These are phyloP conservation scores for Neocrepidodera transversa DNA, from an alignment of 2,888 invertebrate species.

Conservation along the genomic window DNA sequence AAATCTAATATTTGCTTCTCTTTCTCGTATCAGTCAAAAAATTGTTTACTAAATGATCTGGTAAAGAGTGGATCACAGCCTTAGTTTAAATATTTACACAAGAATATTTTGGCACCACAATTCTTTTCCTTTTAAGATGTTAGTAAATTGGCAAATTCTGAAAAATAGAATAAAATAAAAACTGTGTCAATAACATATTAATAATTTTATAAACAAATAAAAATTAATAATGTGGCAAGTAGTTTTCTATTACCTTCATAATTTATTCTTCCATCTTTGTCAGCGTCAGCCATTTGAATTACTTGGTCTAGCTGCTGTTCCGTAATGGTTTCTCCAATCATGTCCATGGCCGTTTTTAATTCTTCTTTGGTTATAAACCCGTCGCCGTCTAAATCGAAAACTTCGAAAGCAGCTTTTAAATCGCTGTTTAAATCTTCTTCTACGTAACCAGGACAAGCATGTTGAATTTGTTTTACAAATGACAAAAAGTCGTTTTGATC, in stretches of 20 bases:
- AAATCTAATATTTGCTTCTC: constrained; percentile 5
- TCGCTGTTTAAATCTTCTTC: constrained; percentile 76
- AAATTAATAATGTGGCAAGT: neutral
- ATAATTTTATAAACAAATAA: neutral
- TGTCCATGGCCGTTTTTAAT: constrained; percentile 79
- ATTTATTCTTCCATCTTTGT: constrained; percentile 81
- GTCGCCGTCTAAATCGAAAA: constrained; percentile 89
- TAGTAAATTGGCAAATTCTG: constrained; percentile 43
- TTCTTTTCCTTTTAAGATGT: constrained; percentile 26
- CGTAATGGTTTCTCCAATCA: constrained; percentile 80
- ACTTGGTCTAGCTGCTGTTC: constrained; percentile 79
- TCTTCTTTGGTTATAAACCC: constrained; percentile 88
- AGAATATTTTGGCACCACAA: constrained; percentile 1
- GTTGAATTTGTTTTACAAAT: constrained; percentile 79
- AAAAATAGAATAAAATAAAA: constrained; percentile 24
- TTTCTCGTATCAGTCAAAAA: constrained; percentile 15
- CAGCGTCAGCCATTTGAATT: constrained; percentile 76
- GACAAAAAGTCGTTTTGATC: constrained; percentile 81
- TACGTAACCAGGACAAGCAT: constrained; percentile 67
- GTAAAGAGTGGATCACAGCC: constrained; percentile 22
- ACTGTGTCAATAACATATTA: neutral
- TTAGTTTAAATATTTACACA: constrained; percentile 8
- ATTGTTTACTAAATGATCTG: neutral
- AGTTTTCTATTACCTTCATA: constrained; percentile 71
- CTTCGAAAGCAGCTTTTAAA: constrained; percentile 86